Base-by-base conservation (phyloP, 1,140 invertebrate species). In the Gryllus bimaculatus region DNA sequence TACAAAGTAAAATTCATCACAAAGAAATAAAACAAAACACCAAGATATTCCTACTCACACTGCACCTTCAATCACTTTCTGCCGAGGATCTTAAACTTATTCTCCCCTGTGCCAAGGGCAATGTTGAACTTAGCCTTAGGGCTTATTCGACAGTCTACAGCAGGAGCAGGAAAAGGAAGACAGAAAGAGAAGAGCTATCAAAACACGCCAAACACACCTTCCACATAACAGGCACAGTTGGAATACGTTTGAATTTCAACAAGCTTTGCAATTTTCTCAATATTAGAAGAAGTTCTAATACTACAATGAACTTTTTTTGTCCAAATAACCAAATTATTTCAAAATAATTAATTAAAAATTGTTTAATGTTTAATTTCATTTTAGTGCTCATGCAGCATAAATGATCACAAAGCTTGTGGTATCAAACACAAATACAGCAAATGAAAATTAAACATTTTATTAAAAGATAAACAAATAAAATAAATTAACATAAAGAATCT, bases 101-200 rank as follows among this genome's bases (percentile, higher is more conserved):
- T 48, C 18, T 21, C 47, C 48, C 78, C 78, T 18, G 21, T 49
- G n/a, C 80, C 78, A 74, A 82, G 13, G 74, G 76, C 47, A 78
- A 82, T 80, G 79, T 80, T 79, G 80, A 82, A 82, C 81, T 79
- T 82, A 80, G 80, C 81, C 66, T 77, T 81, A 78, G 66, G 48
- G 77, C 74, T 81, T 79, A 78, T 74, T 66, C 73, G 78, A 80
- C 77, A 78, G 66, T 80, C 76, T 80, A 80, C 54, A 49, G 73
- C 39, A 79, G 76, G 91, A 89, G 85, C 83, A 84, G 85, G 87
- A 88, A 84, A 79, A 84, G 81, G 82, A 79, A 84, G 81, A 82
- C 39, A 80, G 47, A 80, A 80, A 83, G 80, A 75, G 20, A 77
- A 74, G 54, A 73, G 66, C 54, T 54, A 78, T 75, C 73, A 47